A percentile compares a stretch with the other conserved stretches of the same genome.
Conservation (phyloP, 2,797 vertebrate species). For the Enteromius radiatus region DNA sequence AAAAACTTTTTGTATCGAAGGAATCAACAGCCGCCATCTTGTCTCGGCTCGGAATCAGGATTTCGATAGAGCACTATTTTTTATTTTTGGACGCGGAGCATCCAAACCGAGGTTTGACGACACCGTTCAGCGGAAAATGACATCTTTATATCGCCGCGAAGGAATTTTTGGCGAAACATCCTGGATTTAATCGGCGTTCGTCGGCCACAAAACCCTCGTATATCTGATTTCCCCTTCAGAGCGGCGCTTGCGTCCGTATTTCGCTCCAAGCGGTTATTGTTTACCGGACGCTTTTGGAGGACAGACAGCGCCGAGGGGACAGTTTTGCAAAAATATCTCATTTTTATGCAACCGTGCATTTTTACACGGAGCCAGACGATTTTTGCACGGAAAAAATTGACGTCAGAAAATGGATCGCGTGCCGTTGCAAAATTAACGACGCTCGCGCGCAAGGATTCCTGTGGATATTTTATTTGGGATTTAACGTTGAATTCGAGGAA, state of each 20-base stretch:
- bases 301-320: conserved; percentile 65
- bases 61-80: conserved; percentile 80
- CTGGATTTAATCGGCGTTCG: conserved; percentile 72
- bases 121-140: conserved; percentile 66
- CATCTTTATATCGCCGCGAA: conserved; percentile 66
- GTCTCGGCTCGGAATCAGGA: conserved; percentile 79
- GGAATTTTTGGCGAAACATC: conserved; percentile 75
- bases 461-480: conserved; percentile 62
- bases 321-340: conserved; percentile 62
- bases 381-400: conserved; percentile 81
- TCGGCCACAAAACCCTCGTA: conserved; percentile 78
- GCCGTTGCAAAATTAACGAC: conserved; percentile 72
- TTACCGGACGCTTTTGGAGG: conserved; percentile 77
- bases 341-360: conserved; percentile 74
- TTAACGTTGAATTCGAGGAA: conserved; percentile 63
- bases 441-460: conserved; percentile 61
- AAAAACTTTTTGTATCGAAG: conserved; percentile 87
- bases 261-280: conserved; percentile 73
- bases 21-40: conserved; percentile 99
- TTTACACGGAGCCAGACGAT: conserved; percentile 70
- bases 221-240: conserved; percentile 81
- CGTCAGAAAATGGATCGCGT: conserved; percentile 79
- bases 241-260: conserved; percentile 75
- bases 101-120: conserved; percentile 68
- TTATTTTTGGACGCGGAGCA: conserved; percentile 69